These are phyloP conservation scores for Graphium colonna DNA, from an alignment of 2,888 invertebrate species.

Conservation along the genomic window DNA sequence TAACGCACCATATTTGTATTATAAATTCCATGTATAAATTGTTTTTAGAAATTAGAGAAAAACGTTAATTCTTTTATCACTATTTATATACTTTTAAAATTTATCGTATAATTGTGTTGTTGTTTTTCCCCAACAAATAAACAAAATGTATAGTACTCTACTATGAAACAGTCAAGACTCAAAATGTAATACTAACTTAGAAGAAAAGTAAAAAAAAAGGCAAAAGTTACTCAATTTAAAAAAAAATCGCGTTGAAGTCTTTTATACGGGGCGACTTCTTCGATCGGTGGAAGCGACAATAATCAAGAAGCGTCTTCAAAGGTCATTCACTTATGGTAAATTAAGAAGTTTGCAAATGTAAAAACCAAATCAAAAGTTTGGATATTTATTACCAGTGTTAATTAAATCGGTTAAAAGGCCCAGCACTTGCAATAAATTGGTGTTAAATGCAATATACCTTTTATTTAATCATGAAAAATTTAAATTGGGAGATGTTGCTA, in stretches of 20 bases:
- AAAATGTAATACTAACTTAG: too few relatives aligned
- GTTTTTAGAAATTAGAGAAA: not conserved
- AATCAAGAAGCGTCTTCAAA: slow-evolving; percentile 15
- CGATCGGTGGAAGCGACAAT: slow-evolving; percentile 37
- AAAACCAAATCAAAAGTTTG: too few relatives aligned
- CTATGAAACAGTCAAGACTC: too few relatives aligned
- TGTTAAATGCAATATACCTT: too few relatives aligned
- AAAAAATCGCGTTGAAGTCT: slow-evolving; percentile 60
- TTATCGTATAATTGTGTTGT: too few relatives aligned
- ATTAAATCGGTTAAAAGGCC: too few relatives aligned
- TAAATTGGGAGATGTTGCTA: too few relatives aligned
- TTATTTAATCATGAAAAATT: too few relatives aligned
- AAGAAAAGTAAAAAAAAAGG: slow-evolving; percentile 12
- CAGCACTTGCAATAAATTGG: too few relatives aligned
- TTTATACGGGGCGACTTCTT: slow-evolving; percentile 51
- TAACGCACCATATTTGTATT: not conserved
- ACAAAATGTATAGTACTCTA: not conserved
- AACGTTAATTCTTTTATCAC: too few relatives aligned
- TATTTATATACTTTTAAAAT: too few relatives aligned
- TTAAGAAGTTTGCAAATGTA: slow-evolving; percentile 45
- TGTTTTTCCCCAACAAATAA: not conserved
- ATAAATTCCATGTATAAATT: not conserved
- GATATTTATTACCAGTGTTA: too few relatives aligned
- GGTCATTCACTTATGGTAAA: slow-evolving; percentile 45
- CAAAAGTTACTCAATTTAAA: not conserved